Evolutionary conservation across 2,888 invertebrate genomes (phyloP).

Genomic region (Drosophila cognata): DNA sequence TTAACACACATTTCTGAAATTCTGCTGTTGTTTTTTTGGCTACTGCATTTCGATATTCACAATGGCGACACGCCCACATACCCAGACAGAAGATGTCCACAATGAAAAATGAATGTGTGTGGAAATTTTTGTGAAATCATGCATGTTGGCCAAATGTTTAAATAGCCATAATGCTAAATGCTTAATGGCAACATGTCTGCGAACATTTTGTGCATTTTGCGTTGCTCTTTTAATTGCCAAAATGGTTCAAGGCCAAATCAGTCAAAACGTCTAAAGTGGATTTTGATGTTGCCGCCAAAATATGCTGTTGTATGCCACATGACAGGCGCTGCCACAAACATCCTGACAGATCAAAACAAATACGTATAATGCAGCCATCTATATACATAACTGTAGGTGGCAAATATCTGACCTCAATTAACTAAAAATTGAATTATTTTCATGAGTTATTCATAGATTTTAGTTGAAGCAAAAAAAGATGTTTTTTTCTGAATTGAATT

Average conservation of each 20-base stretch:
- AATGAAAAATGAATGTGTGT: not conserved
- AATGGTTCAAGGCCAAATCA: constrained; percentile 70
- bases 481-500: not conserved
- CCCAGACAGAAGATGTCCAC: constrained; percentile 33
- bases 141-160: constrained; percentile 3
- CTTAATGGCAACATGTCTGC: constrained; percentile 30
- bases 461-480: not conserved
- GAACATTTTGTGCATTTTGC: constrained; percentile 42
- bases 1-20: constrained; percentile 51
- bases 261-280: constrained; percentile 61
- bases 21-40: constrained; percentile 12
- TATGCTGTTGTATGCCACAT: constrained; percentile 33
- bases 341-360: constrained; percentile 46
- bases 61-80: constrained; percentile 53
- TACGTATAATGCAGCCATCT: not conserved
- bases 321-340: constrained; percentile 35
- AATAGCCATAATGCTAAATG: constrained; percentile 6
- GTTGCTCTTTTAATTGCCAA: constrained; percentile 70
- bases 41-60: constrained; percentile 39
- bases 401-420: constrained; percentile 34
- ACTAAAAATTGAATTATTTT: not conserved
- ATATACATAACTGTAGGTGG: constrained; percentile 17
- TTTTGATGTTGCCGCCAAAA: constrained; percentile 66
- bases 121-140: not conserved
- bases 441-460: not conserved